Evolutionary conservation across 2,113 vertebrate species (phyloP), one percentile per base, ranked within the genome.

Genomic region (Taurulus bubalis): DNA sequence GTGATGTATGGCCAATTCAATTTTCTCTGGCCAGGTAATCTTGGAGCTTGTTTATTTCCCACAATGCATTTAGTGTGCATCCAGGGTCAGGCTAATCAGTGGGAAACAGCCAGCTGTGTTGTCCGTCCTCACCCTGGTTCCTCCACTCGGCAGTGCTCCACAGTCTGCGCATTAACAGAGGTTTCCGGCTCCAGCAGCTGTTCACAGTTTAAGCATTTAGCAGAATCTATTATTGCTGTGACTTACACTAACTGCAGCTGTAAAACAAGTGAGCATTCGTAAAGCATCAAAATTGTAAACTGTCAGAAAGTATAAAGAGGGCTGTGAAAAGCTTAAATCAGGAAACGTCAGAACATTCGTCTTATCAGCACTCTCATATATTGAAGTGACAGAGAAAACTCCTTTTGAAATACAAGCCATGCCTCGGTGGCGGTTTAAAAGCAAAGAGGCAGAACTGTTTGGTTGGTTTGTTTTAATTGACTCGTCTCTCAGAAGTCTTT

Each of bases 71-170:
- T 67, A 65, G 30, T 4, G 3, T 47, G 42, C 32, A 38, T 65
- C 40, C 34, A 62, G 36, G 85, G 76, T 86, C 71, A 82, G 79
- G 67, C 75, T 79, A 82, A 86, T 90, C 77, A 87, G 74, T 49
- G 28, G 40, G 68, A 68, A 86, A 79, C 73, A 72, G 77, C 63
- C 64, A 80, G 79, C 78, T 79, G 67, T 53, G 42, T 69, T 32
- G 28, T 73, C 34, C 75, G 47, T 64, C 67, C 78, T 83, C 18
- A 8, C 71, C 47, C 47, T 3, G 36, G 16, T 67, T 69, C 72
- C 75, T 64, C 59, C n/a, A 6, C 70, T 83, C 47, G 34, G 80
- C 82, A 68, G 32, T 3, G 5, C 74, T 66, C 58, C 58, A 58
- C 66, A 20, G 70, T 74, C 47, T 77, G 66, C 84, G 84, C 71